phyloP scores from a whole-genome alignment of 2,797 vertebrate genomes.

The Acanthopagrus latus region DNA sequence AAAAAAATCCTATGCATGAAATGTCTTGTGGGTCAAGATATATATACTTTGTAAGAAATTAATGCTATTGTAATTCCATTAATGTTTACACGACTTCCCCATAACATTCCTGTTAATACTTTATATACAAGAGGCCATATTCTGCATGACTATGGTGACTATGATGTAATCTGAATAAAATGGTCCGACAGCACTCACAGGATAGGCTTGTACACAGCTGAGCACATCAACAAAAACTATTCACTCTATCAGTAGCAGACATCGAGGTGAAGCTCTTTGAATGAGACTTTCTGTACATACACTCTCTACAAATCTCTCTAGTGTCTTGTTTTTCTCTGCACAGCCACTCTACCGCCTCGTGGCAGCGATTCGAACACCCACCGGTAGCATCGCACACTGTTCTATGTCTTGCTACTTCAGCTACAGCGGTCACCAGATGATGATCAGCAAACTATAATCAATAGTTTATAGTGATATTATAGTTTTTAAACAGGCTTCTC shows the following conservation, averaged over 20 bases:
- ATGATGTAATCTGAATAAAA: constrained; percentile 63
- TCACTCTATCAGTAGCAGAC: constrained; percentile 59
- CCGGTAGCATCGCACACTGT: constrained; percentile 54
- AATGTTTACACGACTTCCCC: constrained; percentile 77
- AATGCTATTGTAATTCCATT: constrained; percentile 77
- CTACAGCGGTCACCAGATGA: constrained; percentile 42
- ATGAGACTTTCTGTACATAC: constrained; percentile 47
- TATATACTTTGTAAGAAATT: constrained; percentile 78
- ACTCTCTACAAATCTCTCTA: constrained; percentile 37
- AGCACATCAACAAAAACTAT: constrained; percentile 56
- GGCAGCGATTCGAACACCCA: constrained; percentile 54
- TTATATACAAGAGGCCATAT: constrained; percentile 69
- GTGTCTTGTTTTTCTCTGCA: constrained; percentile 63
- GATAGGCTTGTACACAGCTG: constrained; percentile 52
- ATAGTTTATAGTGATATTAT: constrained; percentile 11
- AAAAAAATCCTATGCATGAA: constrained; percentile 83
- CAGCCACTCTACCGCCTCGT: constrained; percentile 46
- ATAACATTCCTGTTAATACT: constrained; percentile 72
- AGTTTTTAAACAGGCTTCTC: constrained; percentile 52
- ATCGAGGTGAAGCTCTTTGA: constrained; percentile 34
- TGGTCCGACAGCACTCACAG: constrained; percentile 59
- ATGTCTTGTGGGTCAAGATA: constrained; percentile 81
- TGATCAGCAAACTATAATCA: constrained; percentile 40
- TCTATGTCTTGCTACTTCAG: constrained; percentile 47
- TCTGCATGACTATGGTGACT: constrained; percentile 81